Evolutionary conservation across 2,113 vertebrate species (phyloP), one percentile per base, ranked within the genome.

Genomic region (Symphodus melops): DNA sequence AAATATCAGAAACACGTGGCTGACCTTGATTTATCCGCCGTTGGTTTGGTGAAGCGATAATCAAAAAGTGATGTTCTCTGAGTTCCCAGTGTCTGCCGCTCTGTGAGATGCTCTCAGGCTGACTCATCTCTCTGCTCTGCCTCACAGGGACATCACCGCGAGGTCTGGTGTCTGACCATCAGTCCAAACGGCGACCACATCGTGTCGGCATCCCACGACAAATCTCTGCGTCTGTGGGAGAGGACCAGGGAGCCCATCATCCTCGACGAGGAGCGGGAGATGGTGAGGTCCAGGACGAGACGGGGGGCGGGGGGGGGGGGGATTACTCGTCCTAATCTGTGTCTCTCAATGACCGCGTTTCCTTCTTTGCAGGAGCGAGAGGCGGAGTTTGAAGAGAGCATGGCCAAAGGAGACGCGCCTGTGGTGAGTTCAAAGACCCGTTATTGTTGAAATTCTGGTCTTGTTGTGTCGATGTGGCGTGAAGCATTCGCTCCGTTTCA

Each of bases 181-280:
- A 99, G 98, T 85, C 96, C 97, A 20, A 98, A n/a, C 13, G 98
- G 98, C 3, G 97, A 99, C 92, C 95, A 98, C 0, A 20, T 99
- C 0, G 97, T 97, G 53, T 98, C 98, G 0, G 93, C 97, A 0
- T 98, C 97, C 41, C 98, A 99, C 52, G 98, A 99, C 92, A 98
- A 98, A 82, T 98, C 97, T 1, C 91, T 99, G 76, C 95, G 98
- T 4, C 96, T 99, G 42, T 99, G 98, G 98, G 97, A 98, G 84
- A 95, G 97, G 80, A 99, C 96, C 0, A 95, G 95, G 70, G 98
- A 99, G 69, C 97, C 96, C 1, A 96, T 99, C 61, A 94, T 99
- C 79, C 90, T 99, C 79, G 97, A 99, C 79, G 98, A 99, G 86
- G 98, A 99, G 68, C 94, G 94, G 42, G 97, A 99, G 88, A 97